phyloP scores from a whole-genome alignment of 1,140 invertebrate genomes.

The Drosophila pectinifera region DNA sequence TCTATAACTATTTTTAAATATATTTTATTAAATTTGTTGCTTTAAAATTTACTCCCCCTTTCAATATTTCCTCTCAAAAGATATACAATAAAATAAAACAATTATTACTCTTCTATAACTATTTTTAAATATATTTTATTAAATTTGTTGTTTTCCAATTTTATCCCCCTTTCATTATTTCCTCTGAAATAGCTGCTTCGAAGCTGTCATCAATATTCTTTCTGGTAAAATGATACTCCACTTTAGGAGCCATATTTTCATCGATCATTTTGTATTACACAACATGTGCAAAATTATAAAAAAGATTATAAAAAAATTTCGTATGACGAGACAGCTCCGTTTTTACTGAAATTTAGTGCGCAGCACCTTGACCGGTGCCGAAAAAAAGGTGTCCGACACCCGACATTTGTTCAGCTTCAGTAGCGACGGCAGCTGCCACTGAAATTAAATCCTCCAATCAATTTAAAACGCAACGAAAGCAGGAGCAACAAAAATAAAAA shows the following conservation, averaged over 20 bases:
- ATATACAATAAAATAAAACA: too few species aligned
- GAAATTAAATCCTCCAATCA: constrained; percentile 83
- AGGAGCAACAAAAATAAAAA: constrained; percentile 22
- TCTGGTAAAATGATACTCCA: constrained; percentile 17
- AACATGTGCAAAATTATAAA: constrained; percentile 51
- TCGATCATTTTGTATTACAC: constrained; percentile 47
- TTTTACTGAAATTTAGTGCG: constrained; percentile 59
- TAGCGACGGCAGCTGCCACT: constrained; percentile 72
- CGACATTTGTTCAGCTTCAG: constrained; percentile 49
- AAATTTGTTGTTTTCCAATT: not conserved
- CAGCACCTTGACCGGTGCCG: constrained; percentile 19
- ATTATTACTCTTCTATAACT: too few species aligned
- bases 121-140: too few species aligned
- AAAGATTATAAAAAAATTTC: constrained; percentile 2
- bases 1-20: too few species aligned
- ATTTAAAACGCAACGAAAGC: constrained; percentile 62
- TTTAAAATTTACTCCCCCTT: too few species aligned
- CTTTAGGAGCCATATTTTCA: constrained; percentile 11
- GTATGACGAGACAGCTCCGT: constrained; percentile 28
- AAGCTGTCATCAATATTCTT: not conserved
- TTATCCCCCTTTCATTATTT: not conserved
- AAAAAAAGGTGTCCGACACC: constrained; percentile 59
- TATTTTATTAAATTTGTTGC: too few species aligned
- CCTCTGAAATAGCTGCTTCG: not conserved
- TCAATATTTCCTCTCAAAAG: too few species aligned